Base-by-base conservation (phyloP, 2,888 invertebrate species). In the Apamea sordens region DNA sequence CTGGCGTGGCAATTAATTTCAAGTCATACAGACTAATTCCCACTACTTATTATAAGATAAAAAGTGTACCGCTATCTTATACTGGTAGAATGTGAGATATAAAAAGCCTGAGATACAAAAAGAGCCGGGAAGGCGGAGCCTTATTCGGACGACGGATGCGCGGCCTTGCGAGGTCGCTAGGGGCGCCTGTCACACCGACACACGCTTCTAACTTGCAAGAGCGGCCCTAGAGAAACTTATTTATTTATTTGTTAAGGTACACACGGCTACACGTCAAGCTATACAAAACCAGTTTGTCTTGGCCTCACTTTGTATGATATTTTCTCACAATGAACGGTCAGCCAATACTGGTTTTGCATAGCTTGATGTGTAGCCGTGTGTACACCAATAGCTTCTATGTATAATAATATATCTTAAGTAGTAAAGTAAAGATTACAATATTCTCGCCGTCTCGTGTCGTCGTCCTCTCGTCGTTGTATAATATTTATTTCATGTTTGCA, bases 151-250 rank as follows among this genome's bases (percentile, higher is more conserved):
- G 75, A 83, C 90, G 94, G 93, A 92, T 91, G 90, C 86, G 83
- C 93, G 95, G 95, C 95, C 95, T 95, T 95, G 95, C 91, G 94
- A 95, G 95, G 95, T 94, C 95, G 89, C 69, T 32, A 36, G 36
- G 65, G 80, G 47, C 56, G 64, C 56, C 80, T 3, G 32, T 93
- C 84, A 94, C 94, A 95, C 95, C 92, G 92, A 76, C 32, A 41
- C 44, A 76, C 41, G 47, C 63, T 10, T 50, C 36, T 1, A 64
- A 69, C 11, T 47, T 36, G 28, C 15, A 11, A n/a, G 24, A 41
- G 1, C 18, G 18, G n/a, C n/a, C n/a, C n/a, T n/a, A 68, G 2
- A 1, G 1, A n/a, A 5, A 3, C 15, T 44, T 64, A 24, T 65
- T 41, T 65, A 13, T 65, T 24, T 47, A 47, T 47, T 36, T 36